Base-by-base conservation (phyloP, 2,888 invertebrate species). In the Seira sanloemensis region DNA sequence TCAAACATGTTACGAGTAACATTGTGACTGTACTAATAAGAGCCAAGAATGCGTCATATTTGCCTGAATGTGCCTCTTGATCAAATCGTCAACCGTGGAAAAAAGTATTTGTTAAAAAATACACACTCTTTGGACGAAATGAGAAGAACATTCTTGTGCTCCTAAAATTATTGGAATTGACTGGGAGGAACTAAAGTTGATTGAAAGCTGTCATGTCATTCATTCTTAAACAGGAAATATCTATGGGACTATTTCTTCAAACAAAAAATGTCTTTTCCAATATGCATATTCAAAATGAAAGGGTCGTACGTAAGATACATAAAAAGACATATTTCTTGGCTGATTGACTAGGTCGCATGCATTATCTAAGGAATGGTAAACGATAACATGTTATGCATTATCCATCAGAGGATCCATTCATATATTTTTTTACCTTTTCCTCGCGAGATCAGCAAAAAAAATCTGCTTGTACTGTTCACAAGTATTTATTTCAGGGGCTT, bases 181-280 rank as follows among this genome's bases (percentile, higher is more conserved):
- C 82, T 82, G 76, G 82, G 82, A 82, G 82, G 82, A 82, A 76
- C 82, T 82, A 46, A 72, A 82, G 76, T 71, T 82, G 82, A 82
- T 82, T 82, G 82, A 82, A 71, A 76, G 82, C 82, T 82, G 82
- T 82, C 82, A 82, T 82, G 82, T 82, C 82, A 82, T 75, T 82
- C 82, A 82, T 77, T 82, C 82, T 50, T 69, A 76, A 76, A 77
- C 76, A 82, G 76, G 82, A 82, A 82, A 77, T n/a, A 37, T 68
- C 58, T 75, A 37, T 79, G 67, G 67, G 74, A 68, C 69, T 69
- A 66, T 37, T 37, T 82, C 54, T 26, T 68, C 67, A 69, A 72
- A 27, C 62, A 75, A 75, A 74, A 68, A 67, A 73, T 73, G 75
- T 75, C 46, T 75, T 74, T 50, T 46, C 68, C 73, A 74, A 74